A percentile compares a stretch with the other conserved stretches of the same genome.
These are phyloP conservation scores for Myrmecobius fasciatus DNA, from an alignment of 2,113 vertebrate species.

Conservation along the genomic window DNA sequence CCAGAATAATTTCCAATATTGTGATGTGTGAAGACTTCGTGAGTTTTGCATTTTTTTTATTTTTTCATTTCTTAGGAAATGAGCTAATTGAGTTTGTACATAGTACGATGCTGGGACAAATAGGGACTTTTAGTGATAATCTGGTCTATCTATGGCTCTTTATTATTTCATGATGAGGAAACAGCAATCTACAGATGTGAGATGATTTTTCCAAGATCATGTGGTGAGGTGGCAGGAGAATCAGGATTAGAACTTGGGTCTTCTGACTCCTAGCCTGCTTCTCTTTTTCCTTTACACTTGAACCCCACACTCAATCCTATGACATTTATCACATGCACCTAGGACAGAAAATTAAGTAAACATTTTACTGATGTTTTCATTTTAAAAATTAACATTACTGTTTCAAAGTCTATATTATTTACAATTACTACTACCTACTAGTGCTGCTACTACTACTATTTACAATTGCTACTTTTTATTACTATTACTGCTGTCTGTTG, in stretches of 20 bases:
- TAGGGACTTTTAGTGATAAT: background rate
- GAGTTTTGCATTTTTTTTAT: constrained; percentile 10
- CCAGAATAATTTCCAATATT: constrained; percentile 43
- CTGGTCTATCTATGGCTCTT: background rate
- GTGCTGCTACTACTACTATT: no score
- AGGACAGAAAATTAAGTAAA: background rate
- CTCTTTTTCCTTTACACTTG: background rate
- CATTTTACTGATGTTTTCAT: background rate
- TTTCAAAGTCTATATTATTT: background rate
- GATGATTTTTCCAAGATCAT: background rate
- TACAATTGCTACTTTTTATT: background rate
- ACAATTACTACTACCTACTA: no score
- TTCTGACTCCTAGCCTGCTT: background rate
- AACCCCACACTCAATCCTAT: background rate
- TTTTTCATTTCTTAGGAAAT: background rate
- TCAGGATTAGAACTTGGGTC: background rate
- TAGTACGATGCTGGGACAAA: background rate
- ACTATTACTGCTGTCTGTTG: no score
- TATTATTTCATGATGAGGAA: background rate
- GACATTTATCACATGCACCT: background rate
- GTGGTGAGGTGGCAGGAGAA: background rate
- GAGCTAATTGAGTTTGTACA: background rate
- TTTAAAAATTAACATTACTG: background rate
- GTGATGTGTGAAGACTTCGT: constrained; percentile 13
- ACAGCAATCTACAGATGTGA: background rate